These are phyloP conservation scores for Patagioenas fasciata DNA, from an alignment of 2,113 vertebrate species.

Conservation along the genomic window DNA sequence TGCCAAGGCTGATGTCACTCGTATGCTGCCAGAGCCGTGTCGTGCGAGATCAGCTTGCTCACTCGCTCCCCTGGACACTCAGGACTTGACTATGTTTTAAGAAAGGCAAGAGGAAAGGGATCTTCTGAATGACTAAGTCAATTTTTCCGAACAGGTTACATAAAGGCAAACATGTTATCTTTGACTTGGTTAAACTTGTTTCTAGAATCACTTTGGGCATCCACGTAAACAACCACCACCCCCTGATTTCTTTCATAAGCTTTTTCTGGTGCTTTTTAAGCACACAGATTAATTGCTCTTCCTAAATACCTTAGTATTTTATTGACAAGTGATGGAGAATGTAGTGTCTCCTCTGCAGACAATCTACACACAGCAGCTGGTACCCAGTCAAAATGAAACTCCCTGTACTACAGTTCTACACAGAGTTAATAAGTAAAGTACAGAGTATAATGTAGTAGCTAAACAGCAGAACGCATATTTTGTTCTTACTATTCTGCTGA, in stretches of 20 bases:
- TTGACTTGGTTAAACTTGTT: not conserved
- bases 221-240: not conserved
- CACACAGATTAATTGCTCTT: not conserved
- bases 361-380: not conserved
- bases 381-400: not conserved
- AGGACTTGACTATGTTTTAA: not conserved
- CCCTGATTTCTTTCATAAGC: not conserved
- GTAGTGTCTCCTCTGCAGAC: not conserved
- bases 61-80: not conserved
- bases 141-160: not conserved
- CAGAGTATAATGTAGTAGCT: not conserved
- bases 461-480: not conserved
- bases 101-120: not conserved
- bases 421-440: not conserved
- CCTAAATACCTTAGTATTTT: not conserved
- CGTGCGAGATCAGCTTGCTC: not conserved
- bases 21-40: not conserved
- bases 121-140: not conserved
- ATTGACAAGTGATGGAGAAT: not conserved
- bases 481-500: not conserved
- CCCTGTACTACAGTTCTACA: not conserved
- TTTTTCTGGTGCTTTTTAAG: not conserved
- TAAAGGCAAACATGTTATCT: not conserved
- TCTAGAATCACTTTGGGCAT: not conserved
- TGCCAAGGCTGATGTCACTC: not conserved